Conservation (phyloP, 2,888 invertebrate species). For the Apotomis turbidana region DNA sequence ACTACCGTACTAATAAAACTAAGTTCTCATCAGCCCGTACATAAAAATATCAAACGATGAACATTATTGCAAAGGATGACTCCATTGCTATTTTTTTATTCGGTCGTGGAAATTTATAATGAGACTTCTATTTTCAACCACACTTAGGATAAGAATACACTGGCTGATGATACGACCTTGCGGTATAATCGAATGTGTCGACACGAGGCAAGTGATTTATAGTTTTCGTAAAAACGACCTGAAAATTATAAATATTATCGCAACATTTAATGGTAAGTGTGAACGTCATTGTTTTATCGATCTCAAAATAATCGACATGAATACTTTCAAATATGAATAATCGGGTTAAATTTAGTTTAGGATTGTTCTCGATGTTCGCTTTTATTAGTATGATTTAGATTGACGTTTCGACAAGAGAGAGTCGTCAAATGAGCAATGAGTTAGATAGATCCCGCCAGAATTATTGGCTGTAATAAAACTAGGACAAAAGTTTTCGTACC, state of each 20-base stretch:
- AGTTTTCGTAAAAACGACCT: slow-evolving; percentile 68
- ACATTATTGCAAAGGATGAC: slow-evolving; percentile 70
- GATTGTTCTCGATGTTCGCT: slow-evolving; percentile 27
- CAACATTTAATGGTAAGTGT: slow-evolving; percentile 66
- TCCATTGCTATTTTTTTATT: slow-evolving; percentile 76
- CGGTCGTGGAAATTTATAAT: slow-evolving; percentile 77
- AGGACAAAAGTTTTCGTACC: not conserved
- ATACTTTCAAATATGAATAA: slow-evolving; percentile 39
- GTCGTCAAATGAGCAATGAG: slow-evolving; percentile 25
- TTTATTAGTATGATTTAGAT: slow-evolving; percentile 23
- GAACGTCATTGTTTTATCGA: slow-evolving; percentile 65
- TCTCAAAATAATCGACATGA: slow-evolving; percentile 60
- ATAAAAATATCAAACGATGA: slow-evolving; percentile 48
- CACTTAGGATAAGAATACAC: slow-evolving; percentile 76
- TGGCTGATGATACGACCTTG: slow-evolving; percentile 71
- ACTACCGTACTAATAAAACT: slow-evolving; percentile 55
- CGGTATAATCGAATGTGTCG: slow-evolving; percentile 79
- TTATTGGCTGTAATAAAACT: slow-evolving; percentile 9
- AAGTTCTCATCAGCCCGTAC: slow-evolving; percentile 52
- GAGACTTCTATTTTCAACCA: slow-evolving; percentile 75
- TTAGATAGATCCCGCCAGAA: slow-evolving; percentile 17
- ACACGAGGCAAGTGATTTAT: slow-evolving; percentile 75
- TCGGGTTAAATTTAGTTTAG: slow-evolving; percentile 24
- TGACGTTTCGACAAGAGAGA: slow-evolving; percentile 30
- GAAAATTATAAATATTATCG: slow-evolving; percentile 70